Evolutionary conservation across 1,140 invertebrate species (phyloP).

Genomic region (Branchinecta lindahli): DNA sequence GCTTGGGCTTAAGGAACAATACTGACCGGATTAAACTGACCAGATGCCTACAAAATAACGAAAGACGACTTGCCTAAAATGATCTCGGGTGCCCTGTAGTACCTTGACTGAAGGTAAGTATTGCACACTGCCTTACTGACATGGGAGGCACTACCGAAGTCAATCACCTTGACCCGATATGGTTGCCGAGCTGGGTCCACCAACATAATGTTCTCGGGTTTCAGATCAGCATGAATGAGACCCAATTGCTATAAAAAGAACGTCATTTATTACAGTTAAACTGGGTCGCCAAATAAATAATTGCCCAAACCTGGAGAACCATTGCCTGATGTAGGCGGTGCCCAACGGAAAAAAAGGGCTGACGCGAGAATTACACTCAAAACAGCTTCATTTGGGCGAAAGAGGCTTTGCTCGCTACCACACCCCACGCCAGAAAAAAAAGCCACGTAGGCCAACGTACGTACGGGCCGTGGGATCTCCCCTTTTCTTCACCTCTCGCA

Average conservation of each 20-base stretch:
- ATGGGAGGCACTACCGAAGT: constrained; percentile 98
- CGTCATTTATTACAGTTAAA: not conserved
- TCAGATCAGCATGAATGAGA: constrained; percentile 96
- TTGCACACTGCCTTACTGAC: constrained; percentile 98
- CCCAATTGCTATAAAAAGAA: constrained; percentile 62
- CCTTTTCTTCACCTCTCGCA: no score
- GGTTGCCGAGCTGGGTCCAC: constrained; percentile 94
- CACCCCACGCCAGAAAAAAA: no score
- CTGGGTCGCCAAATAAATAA: constrained; percentile 4
- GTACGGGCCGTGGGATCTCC: no score
- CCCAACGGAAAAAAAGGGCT: no score
- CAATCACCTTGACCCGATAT: constrained; percentile 94
- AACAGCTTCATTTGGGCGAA: no score
- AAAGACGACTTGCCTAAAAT: constrained; percentile 51
- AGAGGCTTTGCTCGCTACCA: no score
- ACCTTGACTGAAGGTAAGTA: constrained; percentile 96
- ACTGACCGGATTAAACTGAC: no score
- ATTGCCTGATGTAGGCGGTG: no score
- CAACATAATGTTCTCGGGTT: constrained; percentile 99
- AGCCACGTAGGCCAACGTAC: no score
- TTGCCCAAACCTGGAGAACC: not conserved
- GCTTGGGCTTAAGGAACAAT: no score
- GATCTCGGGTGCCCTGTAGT: constrained; percentile 98
- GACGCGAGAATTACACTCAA: no score
- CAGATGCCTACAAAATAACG: no score